Evolutionary conservation across 2,113 vertebrate species (phyloP).

Genomic region (Strix aluco): DNA sequence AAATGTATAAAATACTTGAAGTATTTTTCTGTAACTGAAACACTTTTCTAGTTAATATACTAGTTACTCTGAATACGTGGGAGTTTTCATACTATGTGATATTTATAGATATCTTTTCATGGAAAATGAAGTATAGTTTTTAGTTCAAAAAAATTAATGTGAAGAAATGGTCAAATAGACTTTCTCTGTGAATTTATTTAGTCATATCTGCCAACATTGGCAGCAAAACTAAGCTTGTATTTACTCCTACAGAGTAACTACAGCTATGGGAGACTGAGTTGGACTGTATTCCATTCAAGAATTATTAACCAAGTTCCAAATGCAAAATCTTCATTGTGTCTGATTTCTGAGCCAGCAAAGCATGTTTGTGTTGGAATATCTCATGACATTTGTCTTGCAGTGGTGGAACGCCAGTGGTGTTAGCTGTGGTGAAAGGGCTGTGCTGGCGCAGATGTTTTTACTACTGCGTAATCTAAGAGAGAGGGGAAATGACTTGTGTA

Average conservation of each 20-base stretch:
- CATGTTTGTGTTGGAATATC: slow-evolving; percentile 31
- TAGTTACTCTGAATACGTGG: not conserved
- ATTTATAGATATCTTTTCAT: slow-evolving; percentile 10
- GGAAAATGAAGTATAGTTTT: slow-evolving; percentile 21
- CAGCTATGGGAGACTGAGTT: slow-evolving; percentile 41
- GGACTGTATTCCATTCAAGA: slow-evolving; percentile 34
- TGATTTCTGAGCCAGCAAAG: slow-evolving; percentile 52
- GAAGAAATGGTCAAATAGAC: slow-evolving; percentile 18
- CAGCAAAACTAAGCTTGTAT: slow-evolving; percentile 33
- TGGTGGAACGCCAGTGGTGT: not conserved
- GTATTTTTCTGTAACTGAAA: not conserved
- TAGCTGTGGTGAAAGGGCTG: slow-evolving; percentile 6
- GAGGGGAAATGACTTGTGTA: not conserved
- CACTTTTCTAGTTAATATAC: not conserved
- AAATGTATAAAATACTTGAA: not conserved
- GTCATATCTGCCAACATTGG: slow-evolving; percentile 35
- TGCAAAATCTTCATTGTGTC: slow-evolving; percentile 55
- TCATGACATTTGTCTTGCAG: slow-evolving; percentile 23
- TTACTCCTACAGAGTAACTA: slow-evolving; percentile 46
- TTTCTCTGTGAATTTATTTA: slow-evolving; percentile 37
- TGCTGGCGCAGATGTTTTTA: not conserved
- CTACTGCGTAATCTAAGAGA: not conserved
- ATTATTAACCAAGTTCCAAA: slow-evolving; percentile 54
- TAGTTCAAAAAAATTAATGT: not conserved
- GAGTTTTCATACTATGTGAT: not conserved